Evolutionary conservation across 2,113 vertebrate genomes (phyloP), one percentile per base, ranked within the genome.

Genomic region (Coregonus clupeaformis): DNA sequence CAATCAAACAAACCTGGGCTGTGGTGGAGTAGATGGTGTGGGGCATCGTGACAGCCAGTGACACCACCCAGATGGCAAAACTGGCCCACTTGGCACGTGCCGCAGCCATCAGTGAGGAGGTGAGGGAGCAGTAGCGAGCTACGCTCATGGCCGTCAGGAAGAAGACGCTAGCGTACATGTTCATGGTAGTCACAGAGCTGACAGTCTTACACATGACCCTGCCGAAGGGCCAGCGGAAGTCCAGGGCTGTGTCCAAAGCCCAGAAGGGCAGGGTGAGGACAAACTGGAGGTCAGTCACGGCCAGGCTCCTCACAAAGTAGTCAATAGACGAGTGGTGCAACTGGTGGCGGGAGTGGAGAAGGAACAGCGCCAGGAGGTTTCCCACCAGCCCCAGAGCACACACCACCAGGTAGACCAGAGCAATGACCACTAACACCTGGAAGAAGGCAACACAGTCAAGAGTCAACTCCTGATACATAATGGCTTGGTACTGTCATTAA

Each of bases 201-300:
- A 94, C 89, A 0, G 94, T 89, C 87, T 95, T 94, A 69, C 94
- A 94, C 93, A 94, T 94, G 74, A 91, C 68, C n/a, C 87, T 69
- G 13, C 94, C 94, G 3, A 95, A 95, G 4, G 93, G 94, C 94
- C 94, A 95, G 30, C 93, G 92, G 85, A 94, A 94, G 82, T 94
- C 94, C 85, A 94, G 78, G 62, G 86, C 81, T 0, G 92, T 94
- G 87, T 95, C 93, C 82, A 91, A 91, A 0, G 93, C 94, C 94
- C 94, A 94, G 84, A 95, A 95, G 1, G 94, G 94, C 76, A 95
- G 74, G 1, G 93, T 94, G 67, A 94, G 88, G 3, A 94, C 92
- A 1, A 94, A 95, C 83, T 95, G 94, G 73, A 95, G 89, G 83
- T 94, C 94, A 0, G 93, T 94, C 27, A 94, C 75, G 0, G 93